Conservation (phyloP, 1,140 invertebrate species). For the Pachypeltis micranthus region DNA sequence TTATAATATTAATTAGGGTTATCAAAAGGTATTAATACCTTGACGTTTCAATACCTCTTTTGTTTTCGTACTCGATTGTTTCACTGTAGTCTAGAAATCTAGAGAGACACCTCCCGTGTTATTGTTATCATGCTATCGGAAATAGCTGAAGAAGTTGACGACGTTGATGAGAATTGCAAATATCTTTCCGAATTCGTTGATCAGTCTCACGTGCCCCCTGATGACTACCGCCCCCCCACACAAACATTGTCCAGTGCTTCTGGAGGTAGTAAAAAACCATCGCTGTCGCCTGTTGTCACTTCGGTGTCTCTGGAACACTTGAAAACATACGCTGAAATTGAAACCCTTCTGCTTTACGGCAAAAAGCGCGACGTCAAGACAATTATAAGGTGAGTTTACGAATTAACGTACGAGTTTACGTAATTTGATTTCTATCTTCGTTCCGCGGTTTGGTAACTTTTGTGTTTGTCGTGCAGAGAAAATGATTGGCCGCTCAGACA, state of each 20-base stretch:
- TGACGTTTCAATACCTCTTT: background rate
- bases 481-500: conserved; percentile 71
- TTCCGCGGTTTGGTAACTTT: too few species aligned
- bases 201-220: background rate
- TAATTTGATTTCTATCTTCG: too few species aligned
- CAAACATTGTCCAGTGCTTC: background rate
- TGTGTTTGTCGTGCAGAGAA: conserved; percentile 59
- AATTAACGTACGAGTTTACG: too few species aligned
- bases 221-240: conserved; percentile 1
- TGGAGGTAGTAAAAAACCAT: background rate
- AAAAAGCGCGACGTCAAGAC: conserved; percentile 1
- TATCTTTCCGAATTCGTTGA: conserved; percentile 1
- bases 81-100: too few species aligned
- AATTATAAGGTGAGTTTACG: conserved; percentile 1
- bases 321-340: background rate
- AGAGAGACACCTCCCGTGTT: too few species aligned
- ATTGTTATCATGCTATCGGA: background rate
- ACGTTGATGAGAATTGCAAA: background rate
- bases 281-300: background rate
- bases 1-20: too few species aligned
- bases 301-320: background rate
- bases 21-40: background rate
- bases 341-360: background rate
- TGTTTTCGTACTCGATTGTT: too few species aligned
- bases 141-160: background rate